Percentiles rank a stretch among this genome's conserved stretches.
phyloP scores from a whole-genome alignment of 2,888 invertebrate genomes.

The Beris chalybata region DNA sequence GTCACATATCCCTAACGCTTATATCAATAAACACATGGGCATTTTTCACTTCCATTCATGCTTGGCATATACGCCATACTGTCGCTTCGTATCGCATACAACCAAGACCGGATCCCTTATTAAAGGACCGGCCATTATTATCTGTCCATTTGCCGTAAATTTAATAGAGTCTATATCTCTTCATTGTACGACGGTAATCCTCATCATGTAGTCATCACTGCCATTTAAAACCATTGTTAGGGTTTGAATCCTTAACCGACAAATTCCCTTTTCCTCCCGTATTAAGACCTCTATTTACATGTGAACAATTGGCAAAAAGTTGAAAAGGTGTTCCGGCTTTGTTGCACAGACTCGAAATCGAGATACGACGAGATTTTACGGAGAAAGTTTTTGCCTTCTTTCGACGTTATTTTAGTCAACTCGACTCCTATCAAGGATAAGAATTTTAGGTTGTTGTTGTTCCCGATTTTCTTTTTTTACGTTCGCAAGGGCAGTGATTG shows the following conservation, averaged over 20 bases:
- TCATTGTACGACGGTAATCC: constrained; percentile 49
- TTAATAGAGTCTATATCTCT: constrained; percentile 35
- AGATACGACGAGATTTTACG: constrained; percentile 27
- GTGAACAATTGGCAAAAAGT: constrained; percentile 32
- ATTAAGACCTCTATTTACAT: constrained; percentile 30
- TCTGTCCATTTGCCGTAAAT: constrained; percentile 34
- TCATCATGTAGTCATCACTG: constrained; percentile 55
- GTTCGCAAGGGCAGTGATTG: constrained; percentile 33
- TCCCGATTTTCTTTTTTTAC: constrained; percentile 4
- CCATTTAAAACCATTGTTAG: constrained; percentile 46
- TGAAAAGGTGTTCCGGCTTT: constrained; percentile 33
- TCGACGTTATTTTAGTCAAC: constrained; percentile 20
- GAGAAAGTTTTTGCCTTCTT: constrained; percentile 26
- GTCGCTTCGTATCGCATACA: not conserved
- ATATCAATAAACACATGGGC: constrained; percentile 23
- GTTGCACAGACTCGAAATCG: constrained; percentile 25
- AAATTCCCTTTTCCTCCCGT: constrained; percentile 16
- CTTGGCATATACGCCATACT: not conserved
- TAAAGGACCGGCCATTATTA: constrained; percentile 28
- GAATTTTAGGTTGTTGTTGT: not conserved
- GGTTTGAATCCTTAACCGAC: constrained; percentile 32
- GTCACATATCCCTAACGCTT: constrained; percentile 6
- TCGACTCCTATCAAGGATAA: constrained; percentile 25
- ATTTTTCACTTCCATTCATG: constrained; percentile 29
- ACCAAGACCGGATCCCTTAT: constrained; percentile 7